A percentile compares a stretch with the other conserved stretches of the same genome.
phyloP scores from a whole-genome alignment of 2,888 invertebrate genomes.

The Ecdyonurus torrentis region DNA sequence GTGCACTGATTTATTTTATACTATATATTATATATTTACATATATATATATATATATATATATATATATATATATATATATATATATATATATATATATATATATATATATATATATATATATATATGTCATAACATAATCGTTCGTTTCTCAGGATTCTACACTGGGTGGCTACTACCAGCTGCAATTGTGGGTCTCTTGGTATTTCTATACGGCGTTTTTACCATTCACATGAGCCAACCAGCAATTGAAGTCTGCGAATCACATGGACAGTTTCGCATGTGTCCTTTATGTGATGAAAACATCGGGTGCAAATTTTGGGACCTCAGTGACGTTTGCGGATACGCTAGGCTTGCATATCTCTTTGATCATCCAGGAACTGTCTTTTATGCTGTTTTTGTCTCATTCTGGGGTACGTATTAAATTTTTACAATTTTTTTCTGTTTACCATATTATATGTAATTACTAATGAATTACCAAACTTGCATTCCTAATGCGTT shows the following conservation, averaged over 20 bases:
- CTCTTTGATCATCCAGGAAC: conserved; percentile 39
- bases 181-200: conserved; percentile 35
- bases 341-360: conserved; percentile 30
- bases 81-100: not conserved
- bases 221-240: conserved; percentile 28
- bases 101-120: not conserved
- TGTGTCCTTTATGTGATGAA: conserved; percentile 38
- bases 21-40: no score
- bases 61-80: no score
- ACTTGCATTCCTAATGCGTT: no score
- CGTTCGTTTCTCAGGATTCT: conserved; percentile 27
- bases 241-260: conserved; percentile 33
- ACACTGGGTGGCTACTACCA: conserved; percentile 37
- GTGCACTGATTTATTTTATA: not conserved
- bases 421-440: no score
- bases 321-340: conserved; percentile 34
- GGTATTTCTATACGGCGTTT: conserved; percentile 35
- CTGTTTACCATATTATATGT: no score
- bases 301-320: conserved; percentile 33
- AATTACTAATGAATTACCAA: no score
- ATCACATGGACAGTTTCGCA: conserved; percentile 27
- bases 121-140: not conserved
- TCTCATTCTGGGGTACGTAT: conserved; percentile 35
- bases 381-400: conserved; percentile 34
- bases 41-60: no score